Base-by-base conservation (phyloP, 1,140 invertebrate species). In the Bombus sylvicola region DNA sequence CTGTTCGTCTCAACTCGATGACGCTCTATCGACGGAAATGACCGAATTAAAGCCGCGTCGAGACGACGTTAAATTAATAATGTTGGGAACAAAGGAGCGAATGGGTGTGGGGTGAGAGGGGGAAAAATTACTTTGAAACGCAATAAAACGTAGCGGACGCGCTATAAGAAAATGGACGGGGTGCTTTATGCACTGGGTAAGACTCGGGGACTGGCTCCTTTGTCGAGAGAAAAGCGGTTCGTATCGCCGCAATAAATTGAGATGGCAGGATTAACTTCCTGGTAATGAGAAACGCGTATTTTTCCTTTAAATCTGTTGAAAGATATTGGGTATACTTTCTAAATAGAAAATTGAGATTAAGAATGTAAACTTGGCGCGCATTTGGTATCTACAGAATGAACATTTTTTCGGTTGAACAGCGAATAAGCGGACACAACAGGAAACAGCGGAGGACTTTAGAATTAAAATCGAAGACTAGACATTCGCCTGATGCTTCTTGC, bases 21-120 rank as follows among this genome's bases (percentile, higher is more conserved):
- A 31, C 74, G 64, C 43, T 69, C 37, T 13, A 69, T 68, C n/a
- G 73, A 28, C 34, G 62, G 66, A 69, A 68, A 77, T 83, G 41
- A 69, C 57, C 37, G 57, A 73, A 62, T 47, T 62, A 74, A 82
- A 64, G 12, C 34, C 22, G 25, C 72, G 72, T n/a, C 31, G 72
- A 28, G n/a, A 34, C 31, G 59, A 31, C 72, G 57, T 62, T 82
- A 66, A 47, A 74, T 75, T 64, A 66, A 82, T 82, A 74, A 74
- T n/a, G 71, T 34, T 15, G 31, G 9, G 41, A 75, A 74, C 79
- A 81, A 81, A 81, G 79, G 28, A n/a, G 18, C 18, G 77, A 68
- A 18, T 2, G 12, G 12, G 31, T 8, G 2, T 15, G 18, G 12
- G 10, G 22, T 15, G 31, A 8, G 10, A 8, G 39, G 62, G 15